These are phyloP conservation scores for Agrilus cyanescens DNA, from an alignment of 2,888 invertebrate genomes.

Conservation along the genomic window DNA sequence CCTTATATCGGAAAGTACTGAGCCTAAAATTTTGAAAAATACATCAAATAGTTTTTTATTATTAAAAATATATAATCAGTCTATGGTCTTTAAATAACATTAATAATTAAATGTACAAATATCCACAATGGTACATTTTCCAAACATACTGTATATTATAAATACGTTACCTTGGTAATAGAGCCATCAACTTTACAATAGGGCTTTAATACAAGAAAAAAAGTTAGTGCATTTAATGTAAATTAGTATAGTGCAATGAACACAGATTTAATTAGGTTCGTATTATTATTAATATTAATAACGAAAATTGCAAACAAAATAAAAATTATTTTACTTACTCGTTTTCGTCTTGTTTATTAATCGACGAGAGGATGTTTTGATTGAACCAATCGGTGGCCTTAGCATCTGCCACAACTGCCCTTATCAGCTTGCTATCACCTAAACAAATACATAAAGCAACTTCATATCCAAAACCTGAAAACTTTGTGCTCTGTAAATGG, in stretches of 20 bases:
- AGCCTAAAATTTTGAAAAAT: no score
- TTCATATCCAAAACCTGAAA: no score
- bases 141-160: neutral
- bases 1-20: no score
- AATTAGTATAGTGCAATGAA: conserved; percentile 10
- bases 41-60: no score
- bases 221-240: conserved; percentile 18
- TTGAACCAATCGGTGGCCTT: conserved; percentile 80
- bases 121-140: no score
- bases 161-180: conserved; percentile 81
- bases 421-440: conserved; percentile 79
- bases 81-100: no score
- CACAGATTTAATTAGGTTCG: neutral
- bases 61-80: no score
- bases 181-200: conserved; percentile 87
- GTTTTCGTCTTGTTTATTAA: conserved; percentile 55
- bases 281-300: neutral
- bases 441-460: conserved; percentile 23
- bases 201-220: conserved; percentile 45
- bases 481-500: no score
- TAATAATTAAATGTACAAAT: no score
- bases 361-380: conserved; percentile 55
- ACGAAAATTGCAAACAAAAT: neutral
- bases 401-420: conserved; percentile 78
- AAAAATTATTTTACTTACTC: conserved; percentile 39